Conservation (phyloP, 2,113 vertebrate genomes). For the Ia io region DNA sequence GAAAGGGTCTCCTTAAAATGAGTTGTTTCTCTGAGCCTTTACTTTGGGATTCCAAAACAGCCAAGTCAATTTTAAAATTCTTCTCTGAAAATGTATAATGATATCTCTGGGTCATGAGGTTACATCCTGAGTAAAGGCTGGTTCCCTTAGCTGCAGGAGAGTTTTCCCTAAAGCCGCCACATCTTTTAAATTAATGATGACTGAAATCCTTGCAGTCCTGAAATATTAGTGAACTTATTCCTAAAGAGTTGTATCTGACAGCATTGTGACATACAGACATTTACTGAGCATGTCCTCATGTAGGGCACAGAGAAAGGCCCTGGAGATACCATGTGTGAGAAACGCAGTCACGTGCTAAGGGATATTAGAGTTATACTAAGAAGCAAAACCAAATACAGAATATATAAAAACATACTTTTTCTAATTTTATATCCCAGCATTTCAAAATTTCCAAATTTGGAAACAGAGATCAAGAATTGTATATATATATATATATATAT, state of each 20-base stretch:
- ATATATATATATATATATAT: neutral
- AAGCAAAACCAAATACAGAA: neutral
- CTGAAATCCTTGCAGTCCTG: neutral
- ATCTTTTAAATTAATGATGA: constrained; percentile 33
- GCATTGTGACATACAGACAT: neutral
- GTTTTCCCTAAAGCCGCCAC: neutral
- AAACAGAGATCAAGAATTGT: neutral
- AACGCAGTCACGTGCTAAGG: neutral
- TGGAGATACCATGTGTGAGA: neutral
- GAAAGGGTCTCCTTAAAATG: neutral
- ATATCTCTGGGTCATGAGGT: neutral
- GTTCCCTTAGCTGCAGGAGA: neutral
- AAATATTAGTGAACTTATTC: neutral
- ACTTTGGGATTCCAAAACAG: neutral
- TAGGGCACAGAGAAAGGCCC: neutral
- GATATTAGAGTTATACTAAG: neutral
- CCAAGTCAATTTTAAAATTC: constrained; percentile 13
- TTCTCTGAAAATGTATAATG: neutral
- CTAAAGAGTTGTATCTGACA: neutral
- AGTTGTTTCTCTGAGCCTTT: neutral
- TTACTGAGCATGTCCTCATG: neutral
- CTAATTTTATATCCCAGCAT: neutral
- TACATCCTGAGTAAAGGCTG: neutral
- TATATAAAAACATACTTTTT: neutral
- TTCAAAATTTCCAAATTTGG: neutral